Evolutionary conservation across 2,797 vertebrate genomes (phyloP).

Genomic region (Trematomus bernacchii): DNA sequence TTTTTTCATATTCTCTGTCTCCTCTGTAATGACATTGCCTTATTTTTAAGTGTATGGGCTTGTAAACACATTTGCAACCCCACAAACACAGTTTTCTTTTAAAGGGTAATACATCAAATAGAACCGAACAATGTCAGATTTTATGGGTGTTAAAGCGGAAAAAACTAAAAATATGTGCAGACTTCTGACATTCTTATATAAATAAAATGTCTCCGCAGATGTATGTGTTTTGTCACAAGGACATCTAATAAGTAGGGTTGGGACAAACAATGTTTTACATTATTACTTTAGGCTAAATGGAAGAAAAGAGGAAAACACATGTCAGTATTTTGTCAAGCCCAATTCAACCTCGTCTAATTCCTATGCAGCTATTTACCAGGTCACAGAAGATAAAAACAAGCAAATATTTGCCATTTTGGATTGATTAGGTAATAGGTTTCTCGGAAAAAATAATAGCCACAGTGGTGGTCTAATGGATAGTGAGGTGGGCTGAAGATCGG

Average conservation of each 20-base stretch:
- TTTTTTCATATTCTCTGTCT: neutral
- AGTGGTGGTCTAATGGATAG: no score
- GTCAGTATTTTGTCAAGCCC: no score
- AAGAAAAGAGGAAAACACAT: no score
- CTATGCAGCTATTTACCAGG: no score
- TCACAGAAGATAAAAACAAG: neutral
- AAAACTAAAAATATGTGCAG: neutral
- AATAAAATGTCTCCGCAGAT: neutral
- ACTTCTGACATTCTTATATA: neutral
- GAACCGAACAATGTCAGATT: neutral
- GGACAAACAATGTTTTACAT: no score
- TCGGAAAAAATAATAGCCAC: neutral
- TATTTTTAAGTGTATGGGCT: no score
- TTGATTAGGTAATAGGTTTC: neutral
- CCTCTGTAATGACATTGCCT: neutral
- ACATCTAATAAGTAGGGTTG: no score
- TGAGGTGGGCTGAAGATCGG: no score
- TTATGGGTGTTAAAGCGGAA: neutral
- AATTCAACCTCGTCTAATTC: no score
- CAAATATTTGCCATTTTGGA: neutral
- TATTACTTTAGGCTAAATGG: no score
- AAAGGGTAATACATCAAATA: neutral
- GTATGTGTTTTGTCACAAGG: neutral
- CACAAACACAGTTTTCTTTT: neutral
- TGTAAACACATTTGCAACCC: no score